Percentiles rank a stretch among this genome's conserved stretches.
Evolutionary conservation across 1,140 invertebrate genomes (phyloP).

Genomic region (Heliothis virescens): DNA sequence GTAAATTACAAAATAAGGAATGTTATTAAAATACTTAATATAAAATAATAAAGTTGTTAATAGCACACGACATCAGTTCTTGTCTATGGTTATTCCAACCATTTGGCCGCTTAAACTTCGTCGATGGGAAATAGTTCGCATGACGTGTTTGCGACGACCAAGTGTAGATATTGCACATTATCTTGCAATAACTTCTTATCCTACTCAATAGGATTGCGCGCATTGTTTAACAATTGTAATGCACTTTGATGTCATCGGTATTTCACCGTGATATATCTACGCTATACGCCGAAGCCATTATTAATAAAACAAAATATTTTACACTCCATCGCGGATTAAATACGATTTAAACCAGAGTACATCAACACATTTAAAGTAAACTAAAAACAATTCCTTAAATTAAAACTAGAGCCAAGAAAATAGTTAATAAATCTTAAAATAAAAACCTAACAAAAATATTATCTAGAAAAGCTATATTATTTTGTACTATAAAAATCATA

Average conservation of each 20-base stretch:
- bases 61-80: background rate
- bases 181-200: background rate
- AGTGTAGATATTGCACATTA: background rate
- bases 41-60: background rate
- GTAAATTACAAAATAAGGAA: no score
- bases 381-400: background rate
- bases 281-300: no score
- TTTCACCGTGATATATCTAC: no score
- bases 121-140: no score
- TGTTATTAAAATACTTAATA: background rate
- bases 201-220: no score
- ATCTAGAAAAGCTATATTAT: slow-evolving; percentile 4
- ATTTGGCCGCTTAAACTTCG: background rate
- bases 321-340: background rate
- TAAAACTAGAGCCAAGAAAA: background rate
- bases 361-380: background rate
- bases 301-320: background rate
- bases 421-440: background rate
- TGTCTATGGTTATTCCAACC: background rate
- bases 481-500: slow-evolving; percentile 27
- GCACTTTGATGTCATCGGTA: no score
- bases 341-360: background rate
- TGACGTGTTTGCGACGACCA: background rate
- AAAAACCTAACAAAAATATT: background rate
- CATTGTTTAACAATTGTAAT: no score